A percentile compares a stretch with the other conserved stretches of the same genome.
These are phyloP conservation scores for Eilema sororculum DNA, from an alignment of 2,888 invertebrate species.

Conservation along the genomic window DNA sequence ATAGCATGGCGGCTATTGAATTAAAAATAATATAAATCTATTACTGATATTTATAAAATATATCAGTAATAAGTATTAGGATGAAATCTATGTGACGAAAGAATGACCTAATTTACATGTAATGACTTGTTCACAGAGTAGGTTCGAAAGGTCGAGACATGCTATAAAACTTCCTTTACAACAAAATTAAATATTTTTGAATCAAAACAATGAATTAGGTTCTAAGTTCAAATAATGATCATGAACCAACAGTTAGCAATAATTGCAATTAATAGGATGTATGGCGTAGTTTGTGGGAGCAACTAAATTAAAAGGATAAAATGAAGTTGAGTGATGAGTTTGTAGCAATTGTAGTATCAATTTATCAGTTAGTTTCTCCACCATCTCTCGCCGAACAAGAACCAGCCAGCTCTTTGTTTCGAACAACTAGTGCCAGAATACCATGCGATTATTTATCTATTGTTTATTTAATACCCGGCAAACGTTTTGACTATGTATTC, in stretches of 20 bases:
- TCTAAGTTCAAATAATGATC: no score
- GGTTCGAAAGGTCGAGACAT: no score
- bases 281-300: background rate
- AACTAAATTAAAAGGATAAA: background rate
- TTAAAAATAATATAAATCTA: background rate
- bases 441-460: no score
- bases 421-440: background rate
- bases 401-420: background rate
- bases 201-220: no score
- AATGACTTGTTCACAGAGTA: no score
- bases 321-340: background rate
- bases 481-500: no score
- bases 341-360: background rate
- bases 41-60: no score
- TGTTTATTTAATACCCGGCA: no score
- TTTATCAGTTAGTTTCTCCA: background rate
- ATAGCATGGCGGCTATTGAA: background rate
- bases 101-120: background rate
- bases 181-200: no score
- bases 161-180: background rate
- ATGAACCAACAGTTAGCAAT: no score
- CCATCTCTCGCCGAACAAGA: background rate
- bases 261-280: no score
- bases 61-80: background rate
- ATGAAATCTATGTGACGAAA: background rate